Evolutionary conservation across 2,888 invertebrate species (phyloP), one percentile per base, ranked within the genome.

Genomic region (Drosophila nr. perissopoda): DNA sequence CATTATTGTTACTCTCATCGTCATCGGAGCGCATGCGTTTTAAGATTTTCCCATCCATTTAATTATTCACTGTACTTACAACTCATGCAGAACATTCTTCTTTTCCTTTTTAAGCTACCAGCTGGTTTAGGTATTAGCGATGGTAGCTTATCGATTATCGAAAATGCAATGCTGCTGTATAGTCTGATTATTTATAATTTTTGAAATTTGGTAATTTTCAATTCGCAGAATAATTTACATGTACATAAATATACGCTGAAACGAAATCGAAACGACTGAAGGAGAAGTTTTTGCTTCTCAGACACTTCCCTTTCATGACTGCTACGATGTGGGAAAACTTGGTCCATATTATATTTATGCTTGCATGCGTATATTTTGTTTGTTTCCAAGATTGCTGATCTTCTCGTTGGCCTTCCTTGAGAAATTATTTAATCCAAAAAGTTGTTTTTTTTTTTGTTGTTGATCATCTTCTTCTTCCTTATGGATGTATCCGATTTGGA

Each of bases 11-110:
- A 16, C 57, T 56, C 0, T 83, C 90, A 16, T 82, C 76, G 11
- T 83, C 86, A 0, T 80, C 79, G 4, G 87, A 84, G 33, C 87
- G 86, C 59, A 61, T 65, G 16, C 86, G 87, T 53, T 86, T 86
- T 2, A 67, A 52, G 6, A 49, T 27, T 3, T 79, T 76, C 13
- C 46, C 40, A 51, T 79, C 76, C 78, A 79, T 76, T 52, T 40
- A 2, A 18, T 51, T 31, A n/a, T 4, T 61, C 48, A 25, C 25
- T 34, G 1, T 27, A 33, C 40, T 34, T 16, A 16, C 7, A 2
- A 11, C 11, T 27, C 8, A 13, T 51, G 5, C 16, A 18, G 16
- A 18, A 54, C 18, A 36, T 36, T 25, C 6, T 57, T 60, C 2
- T 27, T 31, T 27, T 21, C 7, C 8, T 25, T 21, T 21, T 42